Conservation (phyloP, 2,888 invertebrate genomes). For the Heteropelma amictum region DNA sequence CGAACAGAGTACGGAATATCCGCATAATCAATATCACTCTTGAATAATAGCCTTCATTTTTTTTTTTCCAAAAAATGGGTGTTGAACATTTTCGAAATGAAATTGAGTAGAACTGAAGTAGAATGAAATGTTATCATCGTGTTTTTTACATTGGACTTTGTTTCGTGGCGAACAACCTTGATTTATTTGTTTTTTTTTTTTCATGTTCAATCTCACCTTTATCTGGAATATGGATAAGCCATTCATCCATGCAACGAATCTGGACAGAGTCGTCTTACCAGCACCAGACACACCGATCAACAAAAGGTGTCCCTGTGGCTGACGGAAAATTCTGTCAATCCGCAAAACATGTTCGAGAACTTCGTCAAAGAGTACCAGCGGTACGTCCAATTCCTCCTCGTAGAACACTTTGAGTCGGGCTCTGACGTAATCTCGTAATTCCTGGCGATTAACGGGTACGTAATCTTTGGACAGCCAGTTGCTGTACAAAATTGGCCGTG, state of each 20-base stretch:
- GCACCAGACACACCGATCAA: constrained; percentile 99
- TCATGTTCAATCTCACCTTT: constrained; percentile 82
- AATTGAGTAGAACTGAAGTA: no score
- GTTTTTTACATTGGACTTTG: no score
- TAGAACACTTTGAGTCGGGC: constrained; percentile 99
- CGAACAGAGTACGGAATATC: no score
- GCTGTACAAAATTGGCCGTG: constrained; percentile 97
- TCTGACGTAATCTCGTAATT: constrained; percentile 96
- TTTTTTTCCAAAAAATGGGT: no score
- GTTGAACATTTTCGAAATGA: no score
- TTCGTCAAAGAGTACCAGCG: constrained; percentile 98
- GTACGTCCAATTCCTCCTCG: constrained; percentile 99
- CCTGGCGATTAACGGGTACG: constrained; percentile 96
- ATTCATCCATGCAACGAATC: constrained; percentile 99
- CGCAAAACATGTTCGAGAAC: constrained; percentile 99
- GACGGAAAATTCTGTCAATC: constrained; percentile 99
- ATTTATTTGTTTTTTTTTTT: no score
- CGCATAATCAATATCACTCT: no score
- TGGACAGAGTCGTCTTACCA: constrained; percentile 98
- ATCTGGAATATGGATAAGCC: constrained; percentile 99
- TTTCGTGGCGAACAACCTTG: no score
- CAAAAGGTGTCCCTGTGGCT: constrained; percentile 98
- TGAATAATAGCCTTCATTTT: no score
- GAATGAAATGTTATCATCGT: no score
- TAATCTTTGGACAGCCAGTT: constrained; percentile 99